These are phyloP conservation scores for Geococcyx californianus DNA, from an alignment of 2,113 vertebrate genomes.

Conservation along the genomic window DNA sequence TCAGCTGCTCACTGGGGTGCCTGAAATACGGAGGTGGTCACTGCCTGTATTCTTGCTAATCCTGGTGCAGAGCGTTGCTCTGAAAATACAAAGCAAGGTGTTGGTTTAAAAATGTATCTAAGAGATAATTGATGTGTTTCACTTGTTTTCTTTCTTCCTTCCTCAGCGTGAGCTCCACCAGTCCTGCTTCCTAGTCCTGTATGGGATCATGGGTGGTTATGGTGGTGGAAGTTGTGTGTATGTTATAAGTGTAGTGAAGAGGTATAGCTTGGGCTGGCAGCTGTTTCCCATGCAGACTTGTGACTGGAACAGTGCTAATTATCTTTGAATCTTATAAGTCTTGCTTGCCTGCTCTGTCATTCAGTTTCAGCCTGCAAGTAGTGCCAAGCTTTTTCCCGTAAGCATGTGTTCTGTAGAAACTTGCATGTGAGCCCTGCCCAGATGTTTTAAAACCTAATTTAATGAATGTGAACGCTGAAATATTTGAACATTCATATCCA, in stretches of 20 bases:
- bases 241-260: not conserved
- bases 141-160: not conserved
- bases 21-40: not conserved
- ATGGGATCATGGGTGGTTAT: not conserved
- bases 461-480: not conserved
- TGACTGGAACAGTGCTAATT: not conserved
- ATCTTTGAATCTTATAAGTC: not conserved
- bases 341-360: not conserved
- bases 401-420: not conserved
- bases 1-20: not conserved
- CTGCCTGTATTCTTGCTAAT: not conserved
- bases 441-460: not conserved
- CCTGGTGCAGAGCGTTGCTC: not conserved
- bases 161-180: not conserved
- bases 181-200: not conserved
- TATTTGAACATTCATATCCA: not conserved
- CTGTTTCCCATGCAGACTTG: not conserved
- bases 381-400: slow-evolving; percentile 10
- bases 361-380: not conserved
- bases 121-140: not conserved
- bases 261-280: not conserved
- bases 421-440: not conserved
- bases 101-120: not conserved
- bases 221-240: not conserved
- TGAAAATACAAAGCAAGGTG: not conserved